Evolutionary conservation across 2,888 invertebrate species (phyloP).

Genomic region (Caenorhabditis drosophilae): DNA sequence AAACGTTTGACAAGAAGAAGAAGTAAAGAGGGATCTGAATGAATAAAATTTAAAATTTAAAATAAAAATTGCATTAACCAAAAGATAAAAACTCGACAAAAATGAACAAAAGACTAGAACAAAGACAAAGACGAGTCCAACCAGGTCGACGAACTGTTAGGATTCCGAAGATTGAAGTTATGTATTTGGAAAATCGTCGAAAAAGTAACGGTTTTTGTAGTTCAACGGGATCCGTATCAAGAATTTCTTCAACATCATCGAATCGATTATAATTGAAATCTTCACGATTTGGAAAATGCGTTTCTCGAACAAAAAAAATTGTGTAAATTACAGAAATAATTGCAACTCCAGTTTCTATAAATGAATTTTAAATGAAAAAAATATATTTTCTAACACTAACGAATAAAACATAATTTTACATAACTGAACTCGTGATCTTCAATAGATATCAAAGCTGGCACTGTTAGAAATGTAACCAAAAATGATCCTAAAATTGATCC

Average conservation of each 20-base stretch:
- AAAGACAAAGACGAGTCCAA: constrained; percentile 61
- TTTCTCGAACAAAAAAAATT: constrained; percentile 54
- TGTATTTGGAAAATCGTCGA: constrained; percentile 2
- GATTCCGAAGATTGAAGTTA: constrained; percentile 34
- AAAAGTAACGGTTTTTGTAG: constrained; percentile 6
- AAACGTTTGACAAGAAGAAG: constrained; percentile 57
- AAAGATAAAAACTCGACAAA: constrained; percentile 62
- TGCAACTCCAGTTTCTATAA: constrained; percentile 42
- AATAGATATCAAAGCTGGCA: constrained; percentile 43
- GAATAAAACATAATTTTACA: constrained; percentile 43
- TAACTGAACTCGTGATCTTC: constrained; percentile 48
- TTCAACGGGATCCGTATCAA: constrained; percentile 3
- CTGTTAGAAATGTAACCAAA: constrained; percentile 40
- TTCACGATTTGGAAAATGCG: constrained; percentile 41
- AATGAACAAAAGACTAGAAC: constrained; percentile 53
- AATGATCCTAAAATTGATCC: constrained; percentile 49
- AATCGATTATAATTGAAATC: constrained; percentile 29
- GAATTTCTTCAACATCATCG: constrained; percentile 4
- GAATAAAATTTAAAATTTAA: background rate
- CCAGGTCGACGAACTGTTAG: constrained; percentile 50
- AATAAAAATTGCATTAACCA: constrained; percentile 43
- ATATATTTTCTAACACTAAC: constrained; percentile 14
- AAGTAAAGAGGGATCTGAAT: constrained; percentile 54
- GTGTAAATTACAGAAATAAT: constrained; percentile 53
- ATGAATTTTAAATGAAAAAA: background rate